Evolutionary conservation across 2,113 vertebrate genomes (phyloP), one percentile per base, ranked within the genome.

Genomic region (Cheirogaleus medius): DNA sequence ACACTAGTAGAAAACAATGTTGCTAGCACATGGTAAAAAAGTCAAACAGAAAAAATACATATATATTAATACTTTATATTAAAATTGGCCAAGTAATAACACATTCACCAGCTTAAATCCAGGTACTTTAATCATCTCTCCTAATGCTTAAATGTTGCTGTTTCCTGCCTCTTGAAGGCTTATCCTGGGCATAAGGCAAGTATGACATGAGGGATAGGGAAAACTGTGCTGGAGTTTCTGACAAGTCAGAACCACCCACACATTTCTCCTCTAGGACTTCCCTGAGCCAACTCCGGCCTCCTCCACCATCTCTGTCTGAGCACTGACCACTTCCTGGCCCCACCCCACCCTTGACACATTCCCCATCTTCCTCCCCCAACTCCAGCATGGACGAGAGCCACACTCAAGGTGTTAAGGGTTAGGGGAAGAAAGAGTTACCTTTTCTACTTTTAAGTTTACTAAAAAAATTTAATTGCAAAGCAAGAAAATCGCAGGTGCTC

Each of bases 181-280:
- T 25, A 20, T 3, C 0, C 92, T 60, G 37, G 74, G 56, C 63
- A 52, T 64, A 76, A 96, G 92, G 34, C 80, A 93, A 91, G 63
- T 63, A 60, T 42, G 80, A 76, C 32, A 84, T 87, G 54, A 83
- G 21, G 6, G 17, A 58, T 78, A 20, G 95, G 66, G 93, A 93
- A 96, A 94, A 93, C 69, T 76, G 27, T 49, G 54, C 42, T 66
- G 83, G 85, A 95, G 92, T 96, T 94, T 47, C 56, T 88, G 85
- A 82, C 94, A 91, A 86, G 88, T 74, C 60, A 69, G 39, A 81
- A 34, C 60, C 88, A 85, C 81, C 94, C 93, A 94, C 91, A 56
- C 23, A 9, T 44, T 82, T 94, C 87, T 87, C 71, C 77, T 93
- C 12, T 63, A 44, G 85, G 73, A 71, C 66, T 60, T 88, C 60